Evolutionary conservation across 2,797 vertebrate species (phyloP), one percentile per base, ranked within the genome.

Genomic region (Enteromius trimaculatus): DNA sequence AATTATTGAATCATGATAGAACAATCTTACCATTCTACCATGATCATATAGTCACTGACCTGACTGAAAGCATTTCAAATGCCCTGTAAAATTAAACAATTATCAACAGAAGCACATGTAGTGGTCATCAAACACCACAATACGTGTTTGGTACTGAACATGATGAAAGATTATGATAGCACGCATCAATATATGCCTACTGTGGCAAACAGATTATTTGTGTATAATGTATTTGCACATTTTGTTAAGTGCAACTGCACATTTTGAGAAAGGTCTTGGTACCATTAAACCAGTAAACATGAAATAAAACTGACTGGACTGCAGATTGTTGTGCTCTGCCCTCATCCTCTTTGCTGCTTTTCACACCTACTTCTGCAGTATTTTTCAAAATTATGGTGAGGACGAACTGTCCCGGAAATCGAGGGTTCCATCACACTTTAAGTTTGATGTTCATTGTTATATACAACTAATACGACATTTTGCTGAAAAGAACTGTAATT

Each of bases 241-340:
- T 64, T 64, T 78, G 58, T 49, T 78, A 47, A 77, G 39, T 64
- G 39, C 39, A 64, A 21, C 23, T 62, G 55, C 19, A 44, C 76
- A 78, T 65, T 65, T 78, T 78, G 76, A 31, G 6, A 78, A 37
- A 77, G 74, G 74, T 42, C 21, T 26, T 26, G 74, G 37, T 42
- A 26, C 37, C 34, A 26, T 60, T 60, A 60, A 26, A 60, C n/a
- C 34, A 26, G 42, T 42, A 60, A 77, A 60, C 8, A 0, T 16
- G 0, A 77, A 60, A 60, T 26, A 60, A 42, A 77, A 60, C 74
- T 77, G 55, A 77, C 53, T 60, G 14, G 53, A 42, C 53, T 77
- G 74, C 74, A 11, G 37, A 42, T 42, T 44, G n/a, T 60, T 60
- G 53, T 60, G 21, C 74, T 60, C 34, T 77, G 8, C 74, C n/a